Percentiles rank a stretch among this genome's conserved stretches.
Conservation (phyloP, 1,140 invertebrate species). For the Amyelois transitella region DNA sequence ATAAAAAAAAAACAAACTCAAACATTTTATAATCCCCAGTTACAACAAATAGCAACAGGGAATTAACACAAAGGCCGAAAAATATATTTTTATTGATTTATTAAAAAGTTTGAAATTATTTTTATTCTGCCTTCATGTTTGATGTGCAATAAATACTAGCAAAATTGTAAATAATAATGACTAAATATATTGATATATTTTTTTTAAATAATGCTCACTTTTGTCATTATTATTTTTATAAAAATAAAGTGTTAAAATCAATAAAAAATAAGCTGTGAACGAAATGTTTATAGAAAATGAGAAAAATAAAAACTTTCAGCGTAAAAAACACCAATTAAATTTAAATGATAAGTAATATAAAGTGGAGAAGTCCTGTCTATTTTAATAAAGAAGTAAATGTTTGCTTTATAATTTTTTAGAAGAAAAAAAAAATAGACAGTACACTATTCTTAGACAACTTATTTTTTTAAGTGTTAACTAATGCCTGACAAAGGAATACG, state of each 20-base stretch:
- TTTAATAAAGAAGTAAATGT: neutral
- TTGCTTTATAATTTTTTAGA: neutral
- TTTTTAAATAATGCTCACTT: neutral
- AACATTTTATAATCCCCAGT: constrained; percentile 18
- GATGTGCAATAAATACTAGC: constrained; percentile 28
- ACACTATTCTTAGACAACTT: constrained; percentile 48
- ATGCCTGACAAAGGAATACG: constrained; percentile 25
- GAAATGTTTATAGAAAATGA: constrained; percentile 31
- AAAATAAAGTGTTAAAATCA: constrained; percentile 38
- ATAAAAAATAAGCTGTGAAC: constrained; percentile 66
- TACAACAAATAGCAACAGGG: constrained; percentile 13
- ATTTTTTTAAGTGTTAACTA: constrained; percentile 67
- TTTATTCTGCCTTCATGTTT: neutral
- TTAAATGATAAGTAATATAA: too few relatives aligned
- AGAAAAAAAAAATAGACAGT: constrained; percentile 21
- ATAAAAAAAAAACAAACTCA: constrained; percentile 26
- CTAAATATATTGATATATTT: neutral
- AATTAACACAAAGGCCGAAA: constrained; percentile 5
- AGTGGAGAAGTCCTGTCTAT: constrained; percentile 8
- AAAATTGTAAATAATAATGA: constrained; percentile 13
- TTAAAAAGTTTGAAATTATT: neutral
- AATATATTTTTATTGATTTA: neutral
- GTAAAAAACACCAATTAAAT: constrained; percentile 16
- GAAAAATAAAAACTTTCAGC: constrained; percentile 36
- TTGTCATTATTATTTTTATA: constrained; percentile 25